A percentile compares a stretch with the other conserved stretches of the same genome.
phyloP scores from a whole-genome alignment of 2,113 vertebrate species.

The Vidua macroura region DNA sequence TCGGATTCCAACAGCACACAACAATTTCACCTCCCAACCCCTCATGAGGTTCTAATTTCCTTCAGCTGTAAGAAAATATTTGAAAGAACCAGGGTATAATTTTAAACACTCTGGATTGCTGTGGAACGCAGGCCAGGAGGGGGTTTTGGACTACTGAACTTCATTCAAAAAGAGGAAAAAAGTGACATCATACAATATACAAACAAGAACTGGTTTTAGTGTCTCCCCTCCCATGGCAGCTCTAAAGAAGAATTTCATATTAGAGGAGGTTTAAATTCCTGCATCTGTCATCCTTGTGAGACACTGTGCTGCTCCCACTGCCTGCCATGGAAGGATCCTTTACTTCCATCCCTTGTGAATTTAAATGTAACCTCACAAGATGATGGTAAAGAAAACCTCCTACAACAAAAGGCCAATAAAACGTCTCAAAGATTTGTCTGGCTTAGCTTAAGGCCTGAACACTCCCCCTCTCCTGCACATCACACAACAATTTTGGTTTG shows the following conservation, averaged over 20 bases:
- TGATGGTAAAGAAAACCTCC: not conserved
- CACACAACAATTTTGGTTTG: not conserved
- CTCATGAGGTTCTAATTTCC: not conserved
- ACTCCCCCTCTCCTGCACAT: not conserved
- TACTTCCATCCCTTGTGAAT: not conserved
- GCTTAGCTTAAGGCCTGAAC: not conserved
- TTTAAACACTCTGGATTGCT: not conserved
- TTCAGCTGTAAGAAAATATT: not conserved
- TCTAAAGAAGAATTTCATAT: not conserved
- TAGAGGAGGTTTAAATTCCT: not conserved
- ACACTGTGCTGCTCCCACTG: not conserved
- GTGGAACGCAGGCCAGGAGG: not conserved
- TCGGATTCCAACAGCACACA: not conserved
- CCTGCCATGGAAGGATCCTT: not conserved
- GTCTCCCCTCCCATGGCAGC: too few relatives aligned
- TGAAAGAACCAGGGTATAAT: not conserved
- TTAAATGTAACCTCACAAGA: not conserved
- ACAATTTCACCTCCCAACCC: not conserved
- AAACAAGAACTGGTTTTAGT: not conserved
- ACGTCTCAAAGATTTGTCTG: not conserved
- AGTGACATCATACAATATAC: rapidly evolving
- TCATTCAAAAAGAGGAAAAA: not conserved
- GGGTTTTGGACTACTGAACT: not conserved
- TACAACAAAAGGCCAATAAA: not conserved
- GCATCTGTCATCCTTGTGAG: not conserved